Conservation (phyloP, 2,113 vertebrate species). For the Muntiacus muntjak region DNA sequence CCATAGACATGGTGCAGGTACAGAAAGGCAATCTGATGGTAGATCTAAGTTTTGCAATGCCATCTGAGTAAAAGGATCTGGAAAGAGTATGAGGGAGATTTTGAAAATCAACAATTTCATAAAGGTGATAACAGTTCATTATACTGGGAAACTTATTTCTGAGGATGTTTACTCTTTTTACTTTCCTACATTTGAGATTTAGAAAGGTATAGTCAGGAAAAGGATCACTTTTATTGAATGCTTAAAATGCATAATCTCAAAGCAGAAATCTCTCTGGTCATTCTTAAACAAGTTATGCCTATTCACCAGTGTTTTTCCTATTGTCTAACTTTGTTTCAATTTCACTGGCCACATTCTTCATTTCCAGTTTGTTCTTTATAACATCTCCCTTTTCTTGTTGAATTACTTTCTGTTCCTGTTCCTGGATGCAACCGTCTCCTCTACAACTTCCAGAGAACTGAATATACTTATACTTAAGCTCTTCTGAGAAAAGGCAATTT, state of each 20-base stretch:
- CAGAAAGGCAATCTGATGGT: background rate
- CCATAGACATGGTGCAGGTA: background rate
- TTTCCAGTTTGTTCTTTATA: background rate
- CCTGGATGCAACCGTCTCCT: background rate
- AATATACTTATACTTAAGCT: background rate
- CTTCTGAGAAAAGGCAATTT: constrained; percentile 14
- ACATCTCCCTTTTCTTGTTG: background rate
- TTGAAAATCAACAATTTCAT: constrained; percentile 21
- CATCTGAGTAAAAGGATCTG: background rate
- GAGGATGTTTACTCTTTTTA: background rate
- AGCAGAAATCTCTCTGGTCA: background rate
- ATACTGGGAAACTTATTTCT: background rate
- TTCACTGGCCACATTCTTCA: background rate
- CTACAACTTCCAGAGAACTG: background rate
- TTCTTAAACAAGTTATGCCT: background rate
- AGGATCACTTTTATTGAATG: background rate
- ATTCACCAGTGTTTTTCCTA: background rate
- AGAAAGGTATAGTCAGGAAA: background rate
- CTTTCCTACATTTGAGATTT: background rate
- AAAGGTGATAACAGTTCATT: background rate
- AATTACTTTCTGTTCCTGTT: constrained; percentile 9
- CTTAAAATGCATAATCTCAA: background rate
- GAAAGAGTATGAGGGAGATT: background rate
- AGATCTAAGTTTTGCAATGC: background rate
- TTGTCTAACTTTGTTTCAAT: background rate